Evolutionary conservation across 2,888 invertebrate genomes (phyloP).

Genomic region (Habrosyne pyritoides): DNA sequence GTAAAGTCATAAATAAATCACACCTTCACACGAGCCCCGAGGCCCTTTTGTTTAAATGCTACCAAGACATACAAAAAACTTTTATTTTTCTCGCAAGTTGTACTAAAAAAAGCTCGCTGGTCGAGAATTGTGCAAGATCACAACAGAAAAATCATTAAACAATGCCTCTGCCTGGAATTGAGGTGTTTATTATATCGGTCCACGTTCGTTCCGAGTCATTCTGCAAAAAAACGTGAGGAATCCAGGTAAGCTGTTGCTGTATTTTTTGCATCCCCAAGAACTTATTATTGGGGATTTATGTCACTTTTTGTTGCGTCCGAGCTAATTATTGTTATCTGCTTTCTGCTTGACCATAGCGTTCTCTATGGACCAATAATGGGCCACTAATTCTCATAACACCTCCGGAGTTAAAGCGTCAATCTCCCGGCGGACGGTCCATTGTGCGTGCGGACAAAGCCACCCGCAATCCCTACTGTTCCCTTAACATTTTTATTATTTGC

Average conservation of each 20-base stretch:
- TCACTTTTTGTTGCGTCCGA: conserved; percentile 79
- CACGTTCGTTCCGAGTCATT: conserved; percentile 66
- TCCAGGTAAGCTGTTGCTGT: conserved; percentile 72
- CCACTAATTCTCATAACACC: conserved; percentile 82
- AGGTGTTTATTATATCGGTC: conserved; percentile 81
- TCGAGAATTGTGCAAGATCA: conserved; percentile 81
- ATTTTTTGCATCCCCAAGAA: conserved; percentile 70
- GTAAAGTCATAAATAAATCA: conserved; percentile 81
- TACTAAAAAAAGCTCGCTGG: conserved; percentile 65
- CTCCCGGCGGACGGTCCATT: conserved; percentile 60
- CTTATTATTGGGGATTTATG: conserved; percentile 83
- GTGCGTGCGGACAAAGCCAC: conserved; percentile 72
- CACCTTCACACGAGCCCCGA: conserved; percentile 74
- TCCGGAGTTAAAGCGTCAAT: conserved; percentile 76
- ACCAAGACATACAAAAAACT: conserved; percentile 78
- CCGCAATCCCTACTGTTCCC: conserved; percentile 76
- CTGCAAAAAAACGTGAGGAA: conserved; percentile 66
- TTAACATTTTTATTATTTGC: conserved; percentile 74
- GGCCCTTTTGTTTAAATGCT: conserved; percentile 81
- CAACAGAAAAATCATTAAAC: conserved; percentile 82
- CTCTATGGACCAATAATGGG: conserved; percentile 77
- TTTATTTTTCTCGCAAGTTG: conserved; percentile 72
- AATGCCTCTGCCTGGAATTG: conserved; percentile 80
- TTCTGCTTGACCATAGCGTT: conserved; percentile 76
- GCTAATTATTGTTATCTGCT: conserved; percentile 83